Percentiles rank a stretch among this genome's conserved stretches.
These are phyloP conservation scores for Drosophila mauritiana DNA, from an alignment of 1,140 invertebrate genomes.

Conservation along the genomic window DNA sequence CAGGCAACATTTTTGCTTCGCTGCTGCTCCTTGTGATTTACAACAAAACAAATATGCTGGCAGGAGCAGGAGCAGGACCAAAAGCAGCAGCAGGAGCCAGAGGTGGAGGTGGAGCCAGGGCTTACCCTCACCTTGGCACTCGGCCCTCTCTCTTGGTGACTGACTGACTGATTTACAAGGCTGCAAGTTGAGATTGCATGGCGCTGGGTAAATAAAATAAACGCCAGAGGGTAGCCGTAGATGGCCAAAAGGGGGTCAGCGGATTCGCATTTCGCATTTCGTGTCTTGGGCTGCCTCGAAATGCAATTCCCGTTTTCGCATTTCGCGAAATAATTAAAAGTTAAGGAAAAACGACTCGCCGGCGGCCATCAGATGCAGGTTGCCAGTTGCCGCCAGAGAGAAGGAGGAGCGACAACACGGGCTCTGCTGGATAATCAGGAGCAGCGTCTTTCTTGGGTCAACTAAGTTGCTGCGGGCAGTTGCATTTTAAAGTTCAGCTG, in stretches of 20 bases:
- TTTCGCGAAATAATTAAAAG: conserved; percentile 80
- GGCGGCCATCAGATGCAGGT: conserved; percentile 26
- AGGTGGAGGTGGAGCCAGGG: conserved; percentile 3
- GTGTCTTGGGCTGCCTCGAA: conserved; percentile 52
- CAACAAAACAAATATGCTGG: conserved; percentile 81
- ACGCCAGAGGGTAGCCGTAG: conserved; percentile 26
- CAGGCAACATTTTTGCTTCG: conserved; percentile 72
- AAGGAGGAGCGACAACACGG: background rate
- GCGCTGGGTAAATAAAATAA: conserved; percentile 80
- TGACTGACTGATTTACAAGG: conserved; percentile 81
- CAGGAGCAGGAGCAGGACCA: conserved; percentile 3
- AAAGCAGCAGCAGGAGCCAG: too few relatives aligned
- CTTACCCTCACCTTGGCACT: conserved; percentile 63
- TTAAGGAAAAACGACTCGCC: conserved; percentile 62
- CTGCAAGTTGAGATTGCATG: conserved; percentile 78
- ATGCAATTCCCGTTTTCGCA: conserved; percentile 80
- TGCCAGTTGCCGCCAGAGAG: background rate
- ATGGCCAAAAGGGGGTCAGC: conserved; percentile 4
- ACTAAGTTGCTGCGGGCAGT: conserved; percentile 66
- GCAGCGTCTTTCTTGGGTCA: conserved; percentile 1
- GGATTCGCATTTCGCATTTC: conserved; percentile 47
- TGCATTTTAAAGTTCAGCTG: conserved; percentile 55
- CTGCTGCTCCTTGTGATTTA: conserved; percentile 76
- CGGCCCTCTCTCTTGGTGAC: conserved; percentile 5
- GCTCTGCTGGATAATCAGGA: background rate